Evolutionary conservation across 2,797 vertebrate species (phyloP), one percentile per base, ranked within the genome.

Genomic region (Melanogrammus aeglefinus): DNA sequence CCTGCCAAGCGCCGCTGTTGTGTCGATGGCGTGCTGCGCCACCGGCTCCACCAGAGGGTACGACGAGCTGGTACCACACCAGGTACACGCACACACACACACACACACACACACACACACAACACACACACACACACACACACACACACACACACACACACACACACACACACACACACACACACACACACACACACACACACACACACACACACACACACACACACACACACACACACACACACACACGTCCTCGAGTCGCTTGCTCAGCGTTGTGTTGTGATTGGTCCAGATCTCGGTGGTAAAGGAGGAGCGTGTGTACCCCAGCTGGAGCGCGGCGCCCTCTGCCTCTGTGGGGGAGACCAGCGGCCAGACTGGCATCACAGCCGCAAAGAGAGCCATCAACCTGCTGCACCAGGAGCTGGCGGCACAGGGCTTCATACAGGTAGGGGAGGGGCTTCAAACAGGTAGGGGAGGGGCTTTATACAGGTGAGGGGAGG

Each of bases 31-130:
- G 0, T 96, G 95, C 85, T 99, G 98, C 82, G 97, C 97, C 72
- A 97, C 96, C n/a, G 98, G 98, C 38, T 98, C 97, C 86, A 97
- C 98, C 75, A 94, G 94, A 85, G 97, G 98, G 77, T 99, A 99
- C n/a, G 98, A 99, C 75, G 96, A 99, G n/a, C 80, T 99, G 2
- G 96, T 98, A 6, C 97, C 98, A 13, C 98, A 99, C 85, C 97
- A 98, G 96, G 98, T 99, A 78, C 71, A 78, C 24, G 6, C 72
- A 74, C 35, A 73, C 10, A 33, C 29, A 75, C 29, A 35, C 74
- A 66, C 47, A 51, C 47, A 57, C 47, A 21, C 47, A 57, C 4
- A 21, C 18, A 57, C 47, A 21, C 13, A 44, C 41, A 16, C 41
- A 44, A 13, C 41, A 14, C 41, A 44, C 12, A 44, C 41, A 16